Evolutionary conservation across 2,797 vertebrate genomes (phyloP).

Genomic region (Iguana delicatissima): DNA sequence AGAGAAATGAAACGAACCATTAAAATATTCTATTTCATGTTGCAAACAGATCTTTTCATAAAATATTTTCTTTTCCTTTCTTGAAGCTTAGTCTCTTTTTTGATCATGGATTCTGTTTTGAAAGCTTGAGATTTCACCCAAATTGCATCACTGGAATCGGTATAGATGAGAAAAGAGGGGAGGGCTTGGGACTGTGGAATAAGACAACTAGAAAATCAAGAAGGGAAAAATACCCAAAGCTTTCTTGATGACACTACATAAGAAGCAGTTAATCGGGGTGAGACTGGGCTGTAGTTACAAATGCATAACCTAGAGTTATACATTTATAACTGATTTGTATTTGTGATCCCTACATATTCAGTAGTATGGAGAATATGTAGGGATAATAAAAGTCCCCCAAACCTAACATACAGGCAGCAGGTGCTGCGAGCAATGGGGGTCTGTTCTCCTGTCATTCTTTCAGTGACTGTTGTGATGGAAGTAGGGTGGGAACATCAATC

Average conservation of each 20-base stretch:
- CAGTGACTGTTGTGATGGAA: no score
- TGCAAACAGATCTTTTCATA: background rate
- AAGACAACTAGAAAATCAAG: background rate
- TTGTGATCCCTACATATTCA: no score
- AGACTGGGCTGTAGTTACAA: background rate
- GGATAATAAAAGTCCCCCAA: no score
- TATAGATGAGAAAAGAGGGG: background rate
- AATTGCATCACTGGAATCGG: background rate
- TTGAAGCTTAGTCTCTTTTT: background rate
- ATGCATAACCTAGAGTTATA: no score
- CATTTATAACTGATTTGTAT: no score
- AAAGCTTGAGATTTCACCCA: background rate
- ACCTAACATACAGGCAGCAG: no score
- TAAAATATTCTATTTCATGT: constrained; percentile 24
- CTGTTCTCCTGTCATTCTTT: no score
- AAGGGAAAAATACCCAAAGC: background rate
- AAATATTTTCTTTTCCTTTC: background rate
- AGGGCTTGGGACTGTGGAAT: background rate
- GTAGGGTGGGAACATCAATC: no score
- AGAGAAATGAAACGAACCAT: background rate
- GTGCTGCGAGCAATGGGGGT: no score
- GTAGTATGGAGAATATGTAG: no score
- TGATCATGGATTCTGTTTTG: background rate
- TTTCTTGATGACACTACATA: background rate
- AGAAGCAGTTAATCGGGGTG: background rate